These are phyloP conservation scores for Poecilia picta DNA, from an alignment of 2,797 vertebrate genomes.

Conservation along the genomic window DNA sequence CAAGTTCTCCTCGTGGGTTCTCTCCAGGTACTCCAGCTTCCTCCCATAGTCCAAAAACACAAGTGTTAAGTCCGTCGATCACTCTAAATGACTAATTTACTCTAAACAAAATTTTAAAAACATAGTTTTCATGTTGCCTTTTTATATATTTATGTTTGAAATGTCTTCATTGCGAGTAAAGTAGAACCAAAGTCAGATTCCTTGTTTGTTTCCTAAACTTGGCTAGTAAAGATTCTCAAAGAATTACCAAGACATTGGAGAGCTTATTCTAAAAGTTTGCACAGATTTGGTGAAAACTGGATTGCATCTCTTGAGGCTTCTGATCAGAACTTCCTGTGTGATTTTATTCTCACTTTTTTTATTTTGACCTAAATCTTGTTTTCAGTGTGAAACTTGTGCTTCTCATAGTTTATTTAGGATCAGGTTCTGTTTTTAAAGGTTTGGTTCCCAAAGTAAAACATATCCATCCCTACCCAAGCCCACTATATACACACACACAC, in stretches of 20 bases:
- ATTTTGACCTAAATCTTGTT: neutral
- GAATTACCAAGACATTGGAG: neutral
- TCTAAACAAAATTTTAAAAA: neutral
- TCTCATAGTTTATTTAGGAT: constrained; percentile 25
- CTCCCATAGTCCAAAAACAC: neutral
- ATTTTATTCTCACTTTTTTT: neutral
- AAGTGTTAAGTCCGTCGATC: neutral
- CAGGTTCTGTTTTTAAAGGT: constrained; percentile 42
- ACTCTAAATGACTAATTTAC: neutral
- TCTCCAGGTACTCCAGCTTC: neutral
- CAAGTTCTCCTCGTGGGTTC: neutral
- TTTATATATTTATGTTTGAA: neutral
- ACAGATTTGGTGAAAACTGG: neutral
- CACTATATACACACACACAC: neutral
- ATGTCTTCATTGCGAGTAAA: neutral
- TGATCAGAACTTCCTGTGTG: neutral
- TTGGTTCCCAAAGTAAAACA: constrained; percentile 59
- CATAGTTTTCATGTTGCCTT: neutral
- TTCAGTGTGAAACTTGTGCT: neutral
- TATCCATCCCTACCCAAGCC: neutral
- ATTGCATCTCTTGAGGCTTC: neutral
- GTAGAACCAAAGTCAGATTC: neutral
- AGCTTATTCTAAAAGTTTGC: neutral
- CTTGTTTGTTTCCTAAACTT: neutral
- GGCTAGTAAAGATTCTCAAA: neutral